Percentiles rank a stretch among this genome's conserved stretches.
These are phyloP conservation scores for Amphiura filiformis DNA, from an alignment of 35 echinoderm and acorn worm species.

Conservation along the genomic window DNA sequence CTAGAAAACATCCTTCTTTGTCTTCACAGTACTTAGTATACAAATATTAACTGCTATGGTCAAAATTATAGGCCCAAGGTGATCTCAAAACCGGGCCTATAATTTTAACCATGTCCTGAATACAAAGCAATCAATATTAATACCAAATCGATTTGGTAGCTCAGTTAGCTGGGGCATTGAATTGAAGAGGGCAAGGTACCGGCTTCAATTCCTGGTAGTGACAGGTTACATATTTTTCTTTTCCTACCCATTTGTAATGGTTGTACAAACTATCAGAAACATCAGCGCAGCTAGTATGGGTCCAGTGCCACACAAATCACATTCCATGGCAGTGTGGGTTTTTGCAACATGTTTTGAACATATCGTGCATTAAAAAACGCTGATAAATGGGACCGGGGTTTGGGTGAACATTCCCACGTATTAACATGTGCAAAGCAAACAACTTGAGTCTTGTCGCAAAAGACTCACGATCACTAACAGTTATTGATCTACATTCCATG, in stretches of 20 bases:
- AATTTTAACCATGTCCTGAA: too few species aligned
- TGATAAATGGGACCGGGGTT: conserved; percentile 32
- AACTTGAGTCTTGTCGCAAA: conserved; percentile 25
- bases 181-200: too few species aligned
- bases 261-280: background rate
- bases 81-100: too few species aligned
- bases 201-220: too few species aligned
- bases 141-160: too few species aligned
- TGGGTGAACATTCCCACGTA: conserved; percentile 46
- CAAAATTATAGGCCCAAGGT: too few species aligned
- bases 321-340: background rate
- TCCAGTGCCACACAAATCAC: background rate
- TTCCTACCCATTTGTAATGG: background rate
- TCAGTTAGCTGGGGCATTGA: too few species aligned
- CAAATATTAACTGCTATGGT: too few species aligned
- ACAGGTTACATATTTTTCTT: too few species aligned
- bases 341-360: conserved; percentile 31
- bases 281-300: background rate
- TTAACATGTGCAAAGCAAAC: conserved; percentile 21
- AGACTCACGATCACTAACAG: background rate
- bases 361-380: conserved; percentile 9
- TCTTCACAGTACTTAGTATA: too few species aligned
- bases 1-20: too few species aligned
- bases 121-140: too few species aligned
- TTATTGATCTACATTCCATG: background rate